These are phyloP conservation scores for Caenorhabditis auriculariae DNA, from an alignment of 2,888 invertebrate genomes.

Conservation along the genomic window DNA sequence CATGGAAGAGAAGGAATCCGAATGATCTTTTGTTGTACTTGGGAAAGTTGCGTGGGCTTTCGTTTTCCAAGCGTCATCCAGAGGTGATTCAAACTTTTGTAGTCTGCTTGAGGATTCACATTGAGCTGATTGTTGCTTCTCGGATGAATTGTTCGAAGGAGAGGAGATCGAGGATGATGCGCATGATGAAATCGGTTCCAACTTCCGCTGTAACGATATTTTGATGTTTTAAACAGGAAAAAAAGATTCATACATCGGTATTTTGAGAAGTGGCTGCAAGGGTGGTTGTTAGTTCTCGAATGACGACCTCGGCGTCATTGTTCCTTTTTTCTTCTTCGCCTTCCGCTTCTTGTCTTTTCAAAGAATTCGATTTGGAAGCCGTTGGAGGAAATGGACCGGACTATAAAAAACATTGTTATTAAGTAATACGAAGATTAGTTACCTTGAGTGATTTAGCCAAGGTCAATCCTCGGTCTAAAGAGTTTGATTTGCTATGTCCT, in stretches of 20 bases:
- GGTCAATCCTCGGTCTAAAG: slow-evolving; percentile 56
- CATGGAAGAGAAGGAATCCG: not conserved
- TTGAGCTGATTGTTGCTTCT: too few species aligned
- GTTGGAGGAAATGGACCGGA: slow-evolving; percentile 56
- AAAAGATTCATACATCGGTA: too few species aligned
- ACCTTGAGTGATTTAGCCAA: slow-evolving; percentile 54
- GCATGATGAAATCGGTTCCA: too few species aligned
- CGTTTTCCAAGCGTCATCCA: too few species aligned
- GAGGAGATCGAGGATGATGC: too few species aligned
- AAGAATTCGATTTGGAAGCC: slow-evolving; percentile 44
- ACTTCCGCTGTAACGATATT: too few species aligned
- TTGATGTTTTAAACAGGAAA: too few species aligned
- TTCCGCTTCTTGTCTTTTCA: slow-evolving; percentile 45
- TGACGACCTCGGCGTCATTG: slow-evolving; percentile 43
- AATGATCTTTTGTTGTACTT: too few species aligned
- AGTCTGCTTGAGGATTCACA: too few species aligned
- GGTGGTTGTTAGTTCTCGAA: slow-evolving; percentile 21
- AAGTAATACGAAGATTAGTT: not conserved
- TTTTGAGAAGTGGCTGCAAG: slow-evolving; percentile 1
- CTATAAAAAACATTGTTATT: slow-evolving; percentile 9
- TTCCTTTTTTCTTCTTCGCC: slow-evolving; percentile 55
- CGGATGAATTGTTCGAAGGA: too few species aligned
- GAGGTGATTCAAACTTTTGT: too few species aligned
- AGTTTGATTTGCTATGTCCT: slow-evolving; percentile 58
- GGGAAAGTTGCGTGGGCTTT: too few species aligned